phyloP scores from a whole-genome alignment of 2,888 invertebrate species.

The Neoaliturus tenellus region DNA sequence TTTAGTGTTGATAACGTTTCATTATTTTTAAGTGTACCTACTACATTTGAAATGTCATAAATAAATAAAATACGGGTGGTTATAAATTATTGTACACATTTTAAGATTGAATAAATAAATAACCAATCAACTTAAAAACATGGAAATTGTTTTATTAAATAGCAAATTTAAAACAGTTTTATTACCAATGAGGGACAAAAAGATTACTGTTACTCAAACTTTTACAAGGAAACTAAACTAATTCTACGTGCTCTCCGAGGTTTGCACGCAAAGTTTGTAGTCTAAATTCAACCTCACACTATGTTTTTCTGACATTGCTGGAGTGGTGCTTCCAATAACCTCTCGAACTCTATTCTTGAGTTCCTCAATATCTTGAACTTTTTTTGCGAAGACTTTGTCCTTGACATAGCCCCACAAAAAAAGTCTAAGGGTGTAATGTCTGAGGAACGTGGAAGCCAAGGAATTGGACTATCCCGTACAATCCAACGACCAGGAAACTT shows the following conservation, averaged over 20 bases:
- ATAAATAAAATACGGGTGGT: constrained; percentile 37
- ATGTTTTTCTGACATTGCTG: constrained; percentile 23
- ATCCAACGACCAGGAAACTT: constrained; percentile 22
- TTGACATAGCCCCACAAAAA: constrained; percentile 30
- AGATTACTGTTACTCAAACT: constrained; percentile 12
- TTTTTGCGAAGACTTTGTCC: not conserved
- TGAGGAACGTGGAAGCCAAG: not conserved
- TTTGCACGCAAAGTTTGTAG: constrained; percentile 40
- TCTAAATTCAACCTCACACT: constrained; percentile 9
- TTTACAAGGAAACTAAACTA: not conserved
- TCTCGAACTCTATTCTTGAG: not conserved
- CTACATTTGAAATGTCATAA: too few relatives aligned
- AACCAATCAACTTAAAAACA: not conserved
- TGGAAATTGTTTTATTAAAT: not conserved
- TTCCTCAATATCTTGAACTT: constrained; percentile 2
- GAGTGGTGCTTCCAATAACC: constrained; percentile 20
- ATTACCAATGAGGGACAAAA: not conserved
- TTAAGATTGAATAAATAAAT: constrained; percentile 18
- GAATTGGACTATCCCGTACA: constrained; percentile 10
- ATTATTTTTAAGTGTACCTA: too few relatives aligned
- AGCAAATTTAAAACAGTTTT: constrained; percentile 14
- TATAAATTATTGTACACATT: constrained; percentile 15
- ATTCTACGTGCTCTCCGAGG: not conserved
- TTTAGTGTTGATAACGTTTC: too few relatives aligned
- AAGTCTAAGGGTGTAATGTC: constrained; percentile 14